Conservation (phyloP, 2,797 vertebrate genomes). For the Scarus forsteni region DNA sequence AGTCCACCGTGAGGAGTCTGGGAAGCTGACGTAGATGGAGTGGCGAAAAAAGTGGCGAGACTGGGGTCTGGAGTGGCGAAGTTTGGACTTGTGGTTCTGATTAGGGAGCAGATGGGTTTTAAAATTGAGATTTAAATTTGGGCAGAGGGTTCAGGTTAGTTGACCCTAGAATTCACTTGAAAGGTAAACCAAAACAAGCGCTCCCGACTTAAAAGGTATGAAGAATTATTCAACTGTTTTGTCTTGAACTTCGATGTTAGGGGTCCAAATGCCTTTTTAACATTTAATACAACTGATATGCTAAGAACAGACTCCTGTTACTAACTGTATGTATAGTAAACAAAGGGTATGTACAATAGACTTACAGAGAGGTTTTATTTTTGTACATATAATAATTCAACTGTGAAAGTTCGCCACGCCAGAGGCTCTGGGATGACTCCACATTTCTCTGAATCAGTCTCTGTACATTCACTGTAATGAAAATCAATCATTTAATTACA, state of each 20-base stretch:
- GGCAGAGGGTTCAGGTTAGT: not conserved
- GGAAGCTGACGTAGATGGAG: constrained; percentile 85
- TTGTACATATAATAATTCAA: constrained; percentile 98
- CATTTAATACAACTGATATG: constrained; percentile 84
- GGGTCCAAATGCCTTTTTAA: constrained; percentile 70
- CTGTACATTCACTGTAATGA: constrained; percentile 93
- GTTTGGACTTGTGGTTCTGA: constrained; percentile 78
- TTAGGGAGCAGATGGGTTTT: constrained; percentile 66
- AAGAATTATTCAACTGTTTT: constrained; percentile 40
- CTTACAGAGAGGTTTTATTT: constrained; percentile 97
- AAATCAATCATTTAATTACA: constrained; percentile 90
- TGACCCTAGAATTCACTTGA: constrained; percentile 50
- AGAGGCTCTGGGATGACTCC: constrained; percentile 91
- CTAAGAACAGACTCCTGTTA: constrained; percentile 90
- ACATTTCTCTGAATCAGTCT: constrained; percentile 61
- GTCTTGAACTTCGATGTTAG: not conserved
- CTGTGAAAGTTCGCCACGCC: constrained; percentile 93
- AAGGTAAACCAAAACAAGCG: constrained; percentile 70
- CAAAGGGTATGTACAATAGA: constrained; percentile 90
- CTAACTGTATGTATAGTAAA: constrained; percentile 89
- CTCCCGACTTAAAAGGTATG: constrained; percentile 54
- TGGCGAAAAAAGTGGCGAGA: constrained; percentile 8
- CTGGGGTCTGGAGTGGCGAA: constrained; percentile 18
- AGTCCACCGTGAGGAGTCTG: constrained; percentile 84
- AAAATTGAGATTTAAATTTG: not conserved